Percentiles rank a stretch among this genome's conserved stretches.
Evolutionary conservation across 2,888 invertebrate genomes (phyloP).

Genomic region (Drosophila yooni): DNA sequence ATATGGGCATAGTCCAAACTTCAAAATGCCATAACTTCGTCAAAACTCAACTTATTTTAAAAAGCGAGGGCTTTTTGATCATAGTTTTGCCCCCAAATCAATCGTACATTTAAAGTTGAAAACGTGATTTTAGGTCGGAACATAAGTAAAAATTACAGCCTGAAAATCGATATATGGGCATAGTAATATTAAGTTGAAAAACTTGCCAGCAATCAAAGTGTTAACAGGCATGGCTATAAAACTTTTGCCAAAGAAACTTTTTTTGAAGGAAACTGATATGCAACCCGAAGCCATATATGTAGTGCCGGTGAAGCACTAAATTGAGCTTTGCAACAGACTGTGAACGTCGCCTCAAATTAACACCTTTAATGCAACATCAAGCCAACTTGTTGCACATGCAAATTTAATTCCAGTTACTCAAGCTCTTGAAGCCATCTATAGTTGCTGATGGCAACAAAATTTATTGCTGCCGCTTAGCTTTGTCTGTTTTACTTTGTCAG

Average conservation of each 20-base stretch:
- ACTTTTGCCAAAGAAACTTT: conserved; percentile 68
- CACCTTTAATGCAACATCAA: conserved; percentile 58
- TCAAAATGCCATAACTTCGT: too few species aligned
- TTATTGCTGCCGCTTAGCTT: conserved; percentile 47
- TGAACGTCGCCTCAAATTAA: conserved; percentile 58
- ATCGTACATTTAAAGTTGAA: too few species aligned
- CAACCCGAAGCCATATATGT: neutral
- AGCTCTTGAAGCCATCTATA: conserved; percentile 32
- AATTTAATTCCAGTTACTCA: conserved; percentile 17
- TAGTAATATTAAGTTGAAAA: conserved; percentile 36
- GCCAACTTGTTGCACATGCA: conserved; percentile 57
- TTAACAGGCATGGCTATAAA: conserved; percentile 72
- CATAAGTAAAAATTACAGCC: too few species aligned
- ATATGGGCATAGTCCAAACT: too few species aligned
- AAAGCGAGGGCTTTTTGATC: too few species aligned
- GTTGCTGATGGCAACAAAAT: conserved; percentile 39
- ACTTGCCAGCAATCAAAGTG: conserved; percentile 73
- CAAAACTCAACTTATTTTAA: too few species aligned
- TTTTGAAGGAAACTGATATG: conserved; percentile 28
- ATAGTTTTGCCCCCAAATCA: too few species aligned
- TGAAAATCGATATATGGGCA: too few species aligned
- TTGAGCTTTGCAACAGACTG: conserved; percentile 40
- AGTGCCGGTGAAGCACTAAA: conserved; percentile 12
- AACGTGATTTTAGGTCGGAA: too few species aligned
- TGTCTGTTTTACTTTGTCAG: conserved; percentile 18